Evolutionary conservation across 2,113 vertebrate species (phyloP), one percentile per base, ranked within the genome.

Genomic region (Asarcornis scutulata): DNA sequence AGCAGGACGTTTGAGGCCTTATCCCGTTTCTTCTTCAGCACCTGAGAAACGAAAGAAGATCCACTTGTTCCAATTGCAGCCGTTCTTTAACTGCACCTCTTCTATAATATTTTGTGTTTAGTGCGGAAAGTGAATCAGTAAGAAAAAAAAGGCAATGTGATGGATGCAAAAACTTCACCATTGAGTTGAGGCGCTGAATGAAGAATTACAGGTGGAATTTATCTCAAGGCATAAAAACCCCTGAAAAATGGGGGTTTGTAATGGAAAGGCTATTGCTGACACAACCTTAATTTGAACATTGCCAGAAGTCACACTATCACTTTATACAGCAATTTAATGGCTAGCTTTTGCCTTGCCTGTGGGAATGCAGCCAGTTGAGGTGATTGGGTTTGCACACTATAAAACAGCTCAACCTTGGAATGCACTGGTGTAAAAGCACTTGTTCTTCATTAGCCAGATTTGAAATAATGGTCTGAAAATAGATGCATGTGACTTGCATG

Each of bases 291-390:
- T 91, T 92, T 89, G 91, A 92, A 79, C 77, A 67, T 72, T 81
- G 89, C 93, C 91, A 93, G 4, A 27, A 59, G 88, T 82, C 91
- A 94, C 15, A 55, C 76, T 96, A 86, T 85, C 91, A 95, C 62
- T 97, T 97, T 91, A 94, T 91, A 88, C 32, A 91, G 89, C 92
- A 90, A 68, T 96, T 94, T 96, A 96, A 95, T 74, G 95, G 84
- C 46, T 63, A 83, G 79, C 59, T 88, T 96, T 91, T 1, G 14
- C 67, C 72, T 94, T 91, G 91, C 94, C 91, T 80, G 53, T 85
- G 83, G 94, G 93, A 96, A 76, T 50, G 59, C 22, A 42, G 91
- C 89, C 91, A 93, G 85, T 7, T 73, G 79, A 96, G 68, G 85
- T 93, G 93, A 96, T 75, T 91, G 40, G 68, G 77, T 95, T 96